Base-by-base conservation (phyloP, 2,888 invertebrate species). In the Epinotia demarniana region DNA sequence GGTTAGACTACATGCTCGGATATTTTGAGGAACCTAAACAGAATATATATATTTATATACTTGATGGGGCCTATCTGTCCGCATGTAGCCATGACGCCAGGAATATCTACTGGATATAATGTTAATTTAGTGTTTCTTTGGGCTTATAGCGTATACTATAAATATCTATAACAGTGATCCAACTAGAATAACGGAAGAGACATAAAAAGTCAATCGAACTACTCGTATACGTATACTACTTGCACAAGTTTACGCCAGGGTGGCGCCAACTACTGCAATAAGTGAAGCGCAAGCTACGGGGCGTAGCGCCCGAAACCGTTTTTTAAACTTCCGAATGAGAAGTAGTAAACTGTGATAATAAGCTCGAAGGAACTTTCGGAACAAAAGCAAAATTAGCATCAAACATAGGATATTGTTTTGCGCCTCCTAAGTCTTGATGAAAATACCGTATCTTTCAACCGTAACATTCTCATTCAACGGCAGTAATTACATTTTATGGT, bases 261-360 rank as follows among this genome's bases (percentile, higher is more conserved):
- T 69, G 23, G 39, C 61, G 53, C 39, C 73, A 60, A 68, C 46
- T 39, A 61, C 53, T 68, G 53, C 73, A 73, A 73, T 63, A 64
- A 39, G 71, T 39, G n/a, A 12, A 57, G 16, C 33, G 19, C 19
- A 57, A 58, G 19, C 43, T 43, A 39, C 43, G 57, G 33, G 46
- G 33, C 33, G 53, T 66, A 18, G 12, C 69, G 57, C 57, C n/a
- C 27, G 58, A 53, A 69, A 63, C 69, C 33, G 69, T 63, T 58
- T 12, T 69, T 49, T 57, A 39, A 64, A 70, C 64, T 70, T 75
- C 49, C 62, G 57, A 63, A 69, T 63, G 46, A 58, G 33, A 46
- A 62, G 57, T 57, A 69, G 69, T 69, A 63, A 60, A 74, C 49
- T 39, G 58, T 53, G 64, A 64, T 49, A 39, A 58, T 61, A 60